phyloP scores from a whole-genome alignment of 1,140 invertebrate species.

The Leptoteleia sp. region DNA sequence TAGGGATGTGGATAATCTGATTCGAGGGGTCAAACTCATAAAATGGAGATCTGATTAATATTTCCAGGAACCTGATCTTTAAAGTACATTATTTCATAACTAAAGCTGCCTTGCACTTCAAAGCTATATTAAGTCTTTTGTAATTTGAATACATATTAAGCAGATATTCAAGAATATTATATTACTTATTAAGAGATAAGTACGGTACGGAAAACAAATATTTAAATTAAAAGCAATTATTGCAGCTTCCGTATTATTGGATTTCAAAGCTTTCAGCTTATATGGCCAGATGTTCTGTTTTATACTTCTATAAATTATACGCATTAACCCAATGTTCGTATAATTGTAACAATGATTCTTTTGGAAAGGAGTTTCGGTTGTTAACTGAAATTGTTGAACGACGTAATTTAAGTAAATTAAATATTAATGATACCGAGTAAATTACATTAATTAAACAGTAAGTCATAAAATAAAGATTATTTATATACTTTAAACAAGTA shows the following conservation, averaged over 20 bases:
- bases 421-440: no score
- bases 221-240: no score
- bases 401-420: no score
- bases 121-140: slow-evolving; percentile 17
- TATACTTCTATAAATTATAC: neutral
- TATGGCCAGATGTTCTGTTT: slow-evolving; percentile 7
- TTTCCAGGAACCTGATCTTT: slow-evolving; percentile 42
- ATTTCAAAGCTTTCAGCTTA: slow-evolving; percentile 4
- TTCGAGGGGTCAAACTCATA: slow-evolving; percentile 50
- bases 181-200: slow-evolving; percentile 23
- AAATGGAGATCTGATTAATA: slow-evolving; percentile 60
- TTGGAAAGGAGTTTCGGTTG: no score
- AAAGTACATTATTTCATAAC: slow-evolving; percentile 49
- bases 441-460: no score
- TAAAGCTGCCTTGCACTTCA: slow-evolving; percentile 10
- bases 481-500: no score
- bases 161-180: slow-evolving; percentile 15
- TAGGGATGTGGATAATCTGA: slow-evolving; percentile 50
- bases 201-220: no score
- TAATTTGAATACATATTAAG: slow-evolving; percentile 26
- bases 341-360: neutral
- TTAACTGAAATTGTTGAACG: no score
- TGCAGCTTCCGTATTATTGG: slow-evolving; percentile 13
- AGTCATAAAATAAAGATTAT: no score
- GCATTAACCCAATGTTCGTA: neutral